phyloP scores from a whole-genome alignment of 1,140 invertebrate genomes.

The Ridgeia piscesae region DNA sequence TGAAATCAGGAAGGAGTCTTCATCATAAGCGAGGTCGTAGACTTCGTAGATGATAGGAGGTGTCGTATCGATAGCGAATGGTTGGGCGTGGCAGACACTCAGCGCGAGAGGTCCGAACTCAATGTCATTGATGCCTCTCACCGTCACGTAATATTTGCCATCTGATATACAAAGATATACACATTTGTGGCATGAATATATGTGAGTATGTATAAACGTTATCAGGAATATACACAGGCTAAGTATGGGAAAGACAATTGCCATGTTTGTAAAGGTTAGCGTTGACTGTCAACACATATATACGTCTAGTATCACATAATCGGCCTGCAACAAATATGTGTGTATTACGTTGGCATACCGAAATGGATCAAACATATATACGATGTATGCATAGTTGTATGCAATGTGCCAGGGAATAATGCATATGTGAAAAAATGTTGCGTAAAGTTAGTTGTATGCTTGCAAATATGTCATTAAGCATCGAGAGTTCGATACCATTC shows the following conservation, averaged over 20 bases:
- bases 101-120: conserved; percentile 15
- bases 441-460: neutral
- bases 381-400: neutral
- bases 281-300: too few relatives aligned
- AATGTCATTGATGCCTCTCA: neutral
- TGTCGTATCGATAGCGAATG: neutral
- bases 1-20: neutral
- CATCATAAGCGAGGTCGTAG: neutral
- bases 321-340: too few relatives aligned
- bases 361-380: neutral
- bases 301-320: too few relatives aligned
- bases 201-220: too few relatives aligned
- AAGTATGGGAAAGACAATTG: too few relatives aligned
- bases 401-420: neutral
- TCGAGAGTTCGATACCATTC: neutral
- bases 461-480: too few relatives aligned
- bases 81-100: neutral
- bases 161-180: neutral
- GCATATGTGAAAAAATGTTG: neutral
- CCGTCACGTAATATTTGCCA: neutral
- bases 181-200: too few relatives aligned
- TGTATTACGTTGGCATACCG: too few relatives aligned
- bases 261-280: too few relatives aligned
- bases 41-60: neutral
- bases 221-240: too few relatives aligned